Base-by-base conservation (phyloP, 2,797 vertebrate species). In the Megaceryle alcyon region DNA sequence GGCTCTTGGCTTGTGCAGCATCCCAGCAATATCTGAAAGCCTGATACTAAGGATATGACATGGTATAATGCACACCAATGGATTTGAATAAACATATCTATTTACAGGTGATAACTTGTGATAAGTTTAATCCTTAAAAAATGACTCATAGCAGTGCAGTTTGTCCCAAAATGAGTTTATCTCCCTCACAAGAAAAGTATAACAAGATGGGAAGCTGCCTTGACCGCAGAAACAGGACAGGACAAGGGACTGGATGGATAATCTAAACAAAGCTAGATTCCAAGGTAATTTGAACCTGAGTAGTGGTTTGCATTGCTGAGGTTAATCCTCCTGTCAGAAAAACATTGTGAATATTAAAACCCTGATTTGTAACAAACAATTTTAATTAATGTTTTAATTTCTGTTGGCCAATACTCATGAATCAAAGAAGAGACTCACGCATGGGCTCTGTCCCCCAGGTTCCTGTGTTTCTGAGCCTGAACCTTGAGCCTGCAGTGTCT, bases 81-180 rank as follows among this genome's bases (percentile, higher is more conserved):
- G 80, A 86, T 84, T 79, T 76, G 53, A 92, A 94, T 86, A 92
- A 93, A 90, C 3, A 3, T 77, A 86, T 37, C 51, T 88, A 35
- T 85, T 94, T 93, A 88, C 75, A 92, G 88, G 39, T 43, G 8
- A 86, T 86, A 93, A 53, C 49, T 80, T 91, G 20, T 82, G 77
- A 77, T 82, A 89, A 85, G 43, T 17, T 85, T 80, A 87, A 57
- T 81, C 71, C 89, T 87, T 92, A 75, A 82, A 82, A 92, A 89
- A 93, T 91, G 1, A 93, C 68, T 87, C 53, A 80, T 9, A 78
- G 48, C 56, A 77, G 26, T 64, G 44, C 41, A 61, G 29, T 71
- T 94, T 89, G 44, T 85, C 90, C 69, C 73, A 22, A 86, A 41
- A 93, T 60, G 3, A 77, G 28, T n/a, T 80, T 7, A 77, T 53